phyloP scores from a whole-genome alignment of 1,140 invertebrate species.

The Cyrtorhinus lividipennis region DNA sequence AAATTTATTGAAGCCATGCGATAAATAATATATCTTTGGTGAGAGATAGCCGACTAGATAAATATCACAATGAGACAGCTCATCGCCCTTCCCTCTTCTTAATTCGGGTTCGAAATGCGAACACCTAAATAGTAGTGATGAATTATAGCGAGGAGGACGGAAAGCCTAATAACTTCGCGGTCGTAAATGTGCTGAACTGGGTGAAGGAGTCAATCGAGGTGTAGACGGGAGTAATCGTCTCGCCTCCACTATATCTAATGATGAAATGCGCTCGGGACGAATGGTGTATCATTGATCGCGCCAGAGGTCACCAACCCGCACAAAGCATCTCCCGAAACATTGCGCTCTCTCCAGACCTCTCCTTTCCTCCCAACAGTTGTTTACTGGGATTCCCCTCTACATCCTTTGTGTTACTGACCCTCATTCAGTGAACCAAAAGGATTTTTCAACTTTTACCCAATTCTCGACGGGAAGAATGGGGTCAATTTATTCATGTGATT shows the following conservation, averaged over 20 bases:
- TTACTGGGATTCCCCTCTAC: not conserved
- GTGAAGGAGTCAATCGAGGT: not conserved
- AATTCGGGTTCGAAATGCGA: too few relatives aligned
- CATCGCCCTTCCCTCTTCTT: too few relatives aligned
- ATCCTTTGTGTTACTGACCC: not conserved
- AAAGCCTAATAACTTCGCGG: too few relatives aligned
- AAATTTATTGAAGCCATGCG: too few relatives aligned
- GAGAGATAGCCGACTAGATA: too few relatives aligned
- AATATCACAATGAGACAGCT: too few relatives aligned
- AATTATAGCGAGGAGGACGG: too few relatives aligned
- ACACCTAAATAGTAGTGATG: too few relatives aligned
- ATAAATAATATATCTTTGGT: too few relatives aligned
- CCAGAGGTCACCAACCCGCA: not conserved
- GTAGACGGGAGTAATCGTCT: not conserved
- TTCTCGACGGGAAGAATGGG: too few relatives aligned
- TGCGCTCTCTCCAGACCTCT: not conserved
- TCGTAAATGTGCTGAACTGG: too few relatives aligned
- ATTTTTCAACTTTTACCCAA: not conserved
- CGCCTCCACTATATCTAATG: slow-evolving; percentile 2
- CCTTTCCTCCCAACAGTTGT: not conserved
- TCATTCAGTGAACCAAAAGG: not conserved
- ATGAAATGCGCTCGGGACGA: not conserved
- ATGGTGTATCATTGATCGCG: slow-evolving; percentile 3
- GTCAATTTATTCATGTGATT: too few relatives aligned
- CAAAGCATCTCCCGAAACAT: not conserved